These are phyloP conservation scores for Chromoteleia sp. DNA, from an alignment of 2,888 invertebrate genomes.

Conservation along the genomic window DNA sequence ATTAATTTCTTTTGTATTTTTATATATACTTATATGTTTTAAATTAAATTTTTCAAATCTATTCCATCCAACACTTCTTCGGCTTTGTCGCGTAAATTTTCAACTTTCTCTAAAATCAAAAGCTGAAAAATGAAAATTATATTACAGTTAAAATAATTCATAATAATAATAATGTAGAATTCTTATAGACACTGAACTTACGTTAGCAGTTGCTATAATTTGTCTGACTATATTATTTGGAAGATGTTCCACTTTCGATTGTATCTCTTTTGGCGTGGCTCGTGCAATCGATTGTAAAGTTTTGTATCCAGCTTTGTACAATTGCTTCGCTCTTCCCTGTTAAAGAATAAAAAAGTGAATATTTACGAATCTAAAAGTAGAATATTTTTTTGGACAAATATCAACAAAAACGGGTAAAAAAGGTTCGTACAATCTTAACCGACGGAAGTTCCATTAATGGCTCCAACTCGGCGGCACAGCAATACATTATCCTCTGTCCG, in stretches of 20 bases:
- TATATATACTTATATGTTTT: too few relatives aligned
- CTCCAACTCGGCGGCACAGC: constrained; percentile 92
- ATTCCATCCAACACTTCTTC: constrained; percentile 89
- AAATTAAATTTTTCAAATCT: constrained; percentile 70
- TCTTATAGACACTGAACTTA: constrained; percentile 79
- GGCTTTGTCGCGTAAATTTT: constrained; percentile 93
- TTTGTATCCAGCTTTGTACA: constrained; percentile 93
- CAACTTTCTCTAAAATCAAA: constrained; percentile 93
- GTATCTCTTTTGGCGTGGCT: constrained; percentile 88
- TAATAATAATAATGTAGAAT: constrained; percentile 19
- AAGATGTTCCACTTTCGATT: constrained; percentile 89
- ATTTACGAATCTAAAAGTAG: background rate
- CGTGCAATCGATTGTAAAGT: constrained; percentile 91
- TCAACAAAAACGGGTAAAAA: background rate
- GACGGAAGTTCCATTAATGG: constrained; percentile 95
- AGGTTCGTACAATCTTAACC: constrained; percentile 90
- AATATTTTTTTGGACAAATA: background rate
- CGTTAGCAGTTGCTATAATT: constrained; percentile 95
- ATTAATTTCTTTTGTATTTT: too few relatives aligned
- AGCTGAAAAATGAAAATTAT: constrained; percentile 86
- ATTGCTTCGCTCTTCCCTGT: constrained; percentile 93
- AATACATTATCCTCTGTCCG: constrained; percentile 90
- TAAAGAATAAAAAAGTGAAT: constrained; percentile 12
- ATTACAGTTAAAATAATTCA: background rate
- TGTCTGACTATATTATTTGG: constrained; percentile 90